Percentiles rank a stretch among this genome's conserved stretches.
Evolutionary conservation across 1,140 invertebrate species (phyloP).

Genomic region (Elymnias hypermnestra): DNA sequence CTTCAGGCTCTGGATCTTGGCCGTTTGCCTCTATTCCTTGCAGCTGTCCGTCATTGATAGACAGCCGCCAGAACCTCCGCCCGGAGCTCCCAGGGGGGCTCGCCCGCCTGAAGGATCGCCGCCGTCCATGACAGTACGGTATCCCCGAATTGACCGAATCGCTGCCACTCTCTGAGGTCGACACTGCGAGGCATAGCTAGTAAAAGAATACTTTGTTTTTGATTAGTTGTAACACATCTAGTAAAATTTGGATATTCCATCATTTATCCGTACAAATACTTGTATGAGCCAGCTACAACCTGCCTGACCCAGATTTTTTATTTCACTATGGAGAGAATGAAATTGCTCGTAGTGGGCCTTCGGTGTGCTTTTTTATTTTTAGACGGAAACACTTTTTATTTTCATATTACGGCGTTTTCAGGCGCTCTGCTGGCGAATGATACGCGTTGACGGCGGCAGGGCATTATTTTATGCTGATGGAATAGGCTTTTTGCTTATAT

Average conservation of each 20-base stretch:
- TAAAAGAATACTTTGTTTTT: not conserved
- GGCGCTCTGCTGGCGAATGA: constrained; percentile 25
- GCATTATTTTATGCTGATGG: constrained; percentile 41
- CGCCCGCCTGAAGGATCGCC: no score
- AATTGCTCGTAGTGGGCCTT: constrained; percentile 59
- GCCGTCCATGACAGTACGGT: no score
- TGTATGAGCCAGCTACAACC: constrained; percentile 38
- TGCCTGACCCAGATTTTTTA: constrained; percentile 69
- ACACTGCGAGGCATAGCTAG: no score
- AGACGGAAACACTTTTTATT: constrained; percentile 53
- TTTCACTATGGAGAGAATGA: constrained; percentile 61
- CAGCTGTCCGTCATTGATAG: no score
- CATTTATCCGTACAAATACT: constrained; percentile 31
- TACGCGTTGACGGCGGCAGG: constrained; percentile 25
- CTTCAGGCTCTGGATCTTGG: no score
- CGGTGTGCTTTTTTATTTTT: constrained; percentile 24
- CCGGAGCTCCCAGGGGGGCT: no score
- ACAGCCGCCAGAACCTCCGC: no score
- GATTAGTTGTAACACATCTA: not conserved
- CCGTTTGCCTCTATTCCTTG: no score
- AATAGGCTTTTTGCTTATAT: constrained; percentile 32
- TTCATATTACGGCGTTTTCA: constrained; percentile 40
- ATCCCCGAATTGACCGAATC: no score
- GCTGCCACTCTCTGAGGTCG: no score
- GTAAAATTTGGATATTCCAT: constrained; percentile 4